Conservation (phyloP, 2,113 vertebrate species). For the Shinisaurus crocodilurus region DNA sequence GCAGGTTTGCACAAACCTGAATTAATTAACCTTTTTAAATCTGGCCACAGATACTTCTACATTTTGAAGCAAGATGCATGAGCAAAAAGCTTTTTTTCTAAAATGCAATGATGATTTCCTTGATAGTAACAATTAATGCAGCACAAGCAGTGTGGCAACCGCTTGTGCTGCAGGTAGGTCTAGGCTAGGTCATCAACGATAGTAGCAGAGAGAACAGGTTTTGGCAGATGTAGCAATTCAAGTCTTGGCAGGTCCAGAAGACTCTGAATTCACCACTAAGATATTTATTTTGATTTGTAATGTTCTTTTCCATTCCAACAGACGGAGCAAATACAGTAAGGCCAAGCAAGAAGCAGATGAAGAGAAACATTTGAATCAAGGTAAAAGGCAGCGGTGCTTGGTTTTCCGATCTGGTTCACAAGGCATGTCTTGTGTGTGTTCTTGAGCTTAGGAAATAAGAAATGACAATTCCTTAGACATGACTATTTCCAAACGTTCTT, state of each 20-base stretch:
- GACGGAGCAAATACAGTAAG: slow-evolving; percentile 96
- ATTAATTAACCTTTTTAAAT: neutral
- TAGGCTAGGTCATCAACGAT: slow-evolving; percentile 39
- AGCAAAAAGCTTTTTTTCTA: slow-evolving; percentile 1
- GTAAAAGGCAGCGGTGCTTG: slow-evolving; percentile 71
- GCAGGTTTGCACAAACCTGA: neutral
- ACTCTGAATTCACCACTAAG: slow-evolving; percentile 5
- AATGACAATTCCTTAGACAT: neutral
- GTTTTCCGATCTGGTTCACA: slow-evolving; percentile 16
- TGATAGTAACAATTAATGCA: neutral
- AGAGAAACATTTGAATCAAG: slow-evolving; percentile 96
- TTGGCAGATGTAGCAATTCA: slow-evolving; percentile 42
- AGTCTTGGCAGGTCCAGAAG: slow-evolving; percentile 41
- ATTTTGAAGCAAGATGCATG: rapidly evolving
- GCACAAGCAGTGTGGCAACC: neutral
- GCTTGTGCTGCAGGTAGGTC: neutral
- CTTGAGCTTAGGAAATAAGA: slow-evolving; percentile 23
- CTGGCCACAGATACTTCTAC: neutral
- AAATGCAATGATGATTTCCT: neutral
- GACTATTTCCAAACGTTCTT: slow-evolving; percentile 9
- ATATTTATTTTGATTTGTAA: slow-evolving; percentile 15
- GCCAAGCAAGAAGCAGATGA: slow-evolving; percentile 97
- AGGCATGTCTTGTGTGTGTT: neutral
- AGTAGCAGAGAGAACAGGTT: neutral
- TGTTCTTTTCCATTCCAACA: slow-evolving; percentile 71